Evolutionary conservation across 2,797 vertebrate genomes (phyloP), one percentile per base, ranked within the genome.

Genomic region (Anguilla pacifica): DNA sequence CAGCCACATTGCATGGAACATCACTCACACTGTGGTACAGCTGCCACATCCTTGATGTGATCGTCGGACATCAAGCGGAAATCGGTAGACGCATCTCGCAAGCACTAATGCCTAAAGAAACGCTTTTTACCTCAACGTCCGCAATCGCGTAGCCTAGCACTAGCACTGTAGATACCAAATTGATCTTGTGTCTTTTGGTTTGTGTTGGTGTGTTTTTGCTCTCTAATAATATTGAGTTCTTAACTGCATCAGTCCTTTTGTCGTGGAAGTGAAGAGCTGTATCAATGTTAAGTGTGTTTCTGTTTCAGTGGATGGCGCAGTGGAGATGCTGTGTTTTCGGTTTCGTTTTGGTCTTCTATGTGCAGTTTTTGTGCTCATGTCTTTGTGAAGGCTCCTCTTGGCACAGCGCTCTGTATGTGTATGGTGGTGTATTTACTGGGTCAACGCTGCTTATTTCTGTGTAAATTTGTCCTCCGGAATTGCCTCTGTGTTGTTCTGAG

Each of bases 1-100:
- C 64, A 43, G 74, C 89, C 86, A 1, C 61, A 89, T 89, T 90
- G 93, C 92, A 92, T 83, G 90, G 13, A 7, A 22, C 86, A 49
- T 89, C n/a, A 46, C 89, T 88, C 64, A 13, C 59, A 13, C 86
- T 88, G 22, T 88, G 86, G 85, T 89, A 83, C 77, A 77, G 88
- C 85, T 85, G 25, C 86, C 84, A 90, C 64, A 31, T 85, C 19
- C 35, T 49, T 53, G 61, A 39, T 46, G 59, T 87, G 64, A 88
- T 3, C 64, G 15, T 59, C 67, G 35, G 70, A n/a, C 79, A 82
- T 82, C 79, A 51, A 72, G 39, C 61, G 35, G 13, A 43, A 77
- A 79, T 85, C 53, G 53, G 51, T 85, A 89, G 85, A 79, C 1
- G 7, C 85, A 15, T 86, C 35, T 86, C 70, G 59, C 53, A 64